Base-by-base conservation (phyloP, 53 echinoderm and acorn worm genomes). In the Patiria pectinifera region DNA sequence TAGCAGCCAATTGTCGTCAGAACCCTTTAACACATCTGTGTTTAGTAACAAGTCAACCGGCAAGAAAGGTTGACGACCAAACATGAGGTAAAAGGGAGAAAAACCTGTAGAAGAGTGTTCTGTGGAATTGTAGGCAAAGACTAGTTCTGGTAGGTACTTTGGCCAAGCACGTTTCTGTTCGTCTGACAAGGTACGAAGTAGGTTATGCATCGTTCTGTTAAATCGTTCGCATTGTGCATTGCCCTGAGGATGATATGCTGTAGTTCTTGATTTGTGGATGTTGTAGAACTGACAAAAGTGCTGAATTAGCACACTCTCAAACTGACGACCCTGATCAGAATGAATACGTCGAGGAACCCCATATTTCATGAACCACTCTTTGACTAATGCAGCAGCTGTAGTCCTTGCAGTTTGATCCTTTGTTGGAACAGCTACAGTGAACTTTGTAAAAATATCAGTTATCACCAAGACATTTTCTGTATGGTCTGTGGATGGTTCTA, bases 401-500 rank as follows among this genome's bases (percentile, higher is more conserved):
- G 96, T 96, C 44, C 26, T 59, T 1, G 96, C 96, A 23, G 72
- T 89, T 82, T 97, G 97, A 66, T 94, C 93, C 35, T 82, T 79
- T 25, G 95, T 93, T 23, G 95, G 94, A 13, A 95, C 78, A 0
- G 95, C 95, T 58, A 93, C 93, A 2, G 95, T 93, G 44, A 82
- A 95, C 66, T 92, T 96, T 6, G 93, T 95, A 53, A 95, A 95
- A 16, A 92, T 81, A 62, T 96, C 96, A 0, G 95, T 95, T 21
- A 95, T 7, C 11, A 95, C 88, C 2, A 95, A 66, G 2, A 95
- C 95, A 93, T 95, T 95, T 53, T 95, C 93, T 43, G 58, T 91
- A 10, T 88, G 76, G 77, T 83, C 75, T 9, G 78, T 63, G 5
- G 86, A 69, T 11, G 25, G 86, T 14, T 95, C 95, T 14, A 95